These are phyloP conservation scores for Oncorhynchus keta DNA, from an alignment of 2,113 vertebrate species.

Conservation along the genomic window DNA sequence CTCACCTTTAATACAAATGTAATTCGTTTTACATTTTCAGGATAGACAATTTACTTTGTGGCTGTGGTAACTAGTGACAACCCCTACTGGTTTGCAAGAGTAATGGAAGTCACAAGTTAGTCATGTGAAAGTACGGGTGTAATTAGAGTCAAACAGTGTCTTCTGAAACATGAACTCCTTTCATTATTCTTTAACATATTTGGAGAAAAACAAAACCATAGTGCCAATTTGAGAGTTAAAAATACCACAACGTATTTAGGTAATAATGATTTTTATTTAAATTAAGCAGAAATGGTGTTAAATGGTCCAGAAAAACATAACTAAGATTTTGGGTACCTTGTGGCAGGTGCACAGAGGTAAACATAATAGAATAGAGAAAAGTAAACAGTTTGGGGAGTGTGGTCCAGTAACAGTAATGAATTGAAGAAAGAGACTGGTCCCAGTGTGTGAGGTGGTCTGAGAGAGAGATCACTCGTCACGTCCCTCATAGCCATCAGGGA, in stretches of 20 bases:
- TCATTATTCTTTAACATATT: not conserved
- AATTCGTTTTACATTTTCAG: too few species aligned
- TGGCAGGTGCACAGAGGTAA: slow-evolving; percentile 58
- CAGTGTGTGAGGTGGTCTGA: slow-evolving; percentile 47
- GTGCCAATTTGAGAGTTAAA: not conserved
- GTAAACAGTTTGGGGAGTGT: slow-evolving; percentile 62
- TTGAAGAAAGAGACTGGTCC: slow-evolving; percentile 61
- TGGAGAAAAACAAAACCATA: not conserved
- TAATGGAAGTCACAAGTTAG: slow-evolving; percentile 72
- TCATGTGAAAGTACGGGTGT: slow-evolving; percentile 73
- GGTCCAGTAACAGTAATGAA: slow-evolving; percentile 58
- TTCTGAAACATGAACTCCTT: not conserved
- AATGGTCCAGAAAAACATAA: slow-evolving; percentile 59
- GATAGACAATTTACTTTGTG: too few species aligned
- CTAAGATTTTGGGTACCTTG: slow-evolving; percentile 47
- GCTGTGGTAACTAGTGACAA: too few species aligned
- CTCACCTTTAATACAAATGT: too few species aligned
- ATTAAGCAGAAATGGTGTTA: slow-evolving; percentile 51
- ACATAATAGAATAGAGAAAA: slow-evolving; percentile 14
- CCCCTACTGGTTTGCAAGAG: slow-evolving; percentile 13
- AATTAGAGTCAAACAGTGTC: slow-evolving; percentile 49
- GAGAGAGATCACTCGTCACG: slow-evolving; percentile 62
- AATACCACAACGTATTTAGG: slow-evolving; percentile 17
- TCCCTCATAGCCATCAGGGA: slow-evolving; percentile 91
- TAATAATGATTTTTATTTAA: slow-evolving; percentile 51